Evolutionary conservation across 2,113 vertebrate genomes (phyloP).

Genomic region (Chaenocephalus aceratus): DNA sequence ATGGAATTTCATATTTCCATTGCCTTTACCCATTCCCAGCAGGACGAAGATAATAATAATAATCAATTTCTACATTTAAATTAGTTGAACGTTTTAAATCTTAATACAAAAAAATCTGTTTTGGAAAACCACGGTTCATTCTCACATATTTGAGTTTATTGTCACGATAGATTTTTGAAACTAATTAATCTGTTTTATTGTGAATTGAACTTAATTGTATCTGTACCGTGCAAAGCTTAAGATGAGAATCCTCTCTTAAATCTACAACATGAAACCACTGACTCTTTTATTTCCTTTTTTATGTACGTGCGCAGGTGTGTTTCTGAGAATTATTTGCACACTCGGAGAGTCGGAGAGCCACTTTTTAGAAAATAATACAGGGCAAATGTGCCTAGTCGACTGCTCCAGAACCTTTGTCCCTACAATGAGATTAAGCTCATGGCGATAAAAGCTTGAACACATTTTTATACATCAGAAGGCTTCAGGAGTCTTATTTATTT

Average conservation of each 20-base stretch:
- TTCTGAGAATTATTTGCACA: background rate
- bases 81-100: background rate
- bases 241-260: background rate
- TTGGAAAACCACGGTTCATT: background rate
- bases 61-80: background rate
- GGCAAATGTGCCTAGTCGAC: background rate
- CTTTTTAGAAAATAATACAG: background rate
- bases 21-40: background rate
- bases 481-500: background rate
- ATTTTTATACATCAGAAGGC: background rate
- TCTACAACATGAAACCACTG: background rate
- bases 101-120: background rate
- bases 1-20: background rate
- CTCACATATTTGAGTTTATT: background rate
- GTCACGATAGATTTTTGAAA: background rate
- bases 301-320: constrained; percentile 1
- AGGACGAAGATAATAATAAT: background rate
- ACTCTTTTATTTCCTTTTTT: background rate
- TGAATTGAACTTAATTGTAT: background rate
- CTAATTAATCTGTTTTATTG: background rate
- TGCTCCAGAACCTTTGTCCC: background rate
- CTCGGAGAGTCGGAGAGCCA: background rate
- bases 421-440: background rate
- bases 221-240: background rate
- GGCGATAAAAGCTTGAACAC: background rate